phyloP scores from a whole-genome alignment of 2,113 vertebrate species.

The Phaetusa simplex region DNA sequence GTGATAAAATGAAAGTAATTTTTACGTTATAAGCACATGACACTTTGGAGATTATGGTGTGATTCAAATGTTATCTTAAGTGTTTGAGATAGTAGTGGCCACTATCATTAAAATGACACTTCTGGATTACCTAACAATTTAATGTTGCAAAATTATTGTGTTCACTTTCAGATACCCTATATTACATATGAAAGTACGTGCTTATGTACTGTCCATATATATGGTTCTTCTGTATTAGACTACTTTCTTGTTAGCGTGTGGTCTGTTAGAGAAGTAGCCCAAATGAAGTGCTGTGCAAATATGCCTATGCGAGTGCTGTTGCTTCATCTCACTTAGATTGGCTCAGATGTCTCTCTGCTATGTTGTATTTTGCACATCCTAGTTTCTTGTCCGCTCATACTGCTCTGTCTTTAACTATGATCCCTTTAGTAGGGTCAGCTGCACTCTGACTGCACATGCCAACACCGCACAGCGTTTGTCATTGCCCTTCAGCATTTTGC shows the following conservation, averaged over 20 bases:
- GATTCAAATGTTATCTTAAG: not conserved
- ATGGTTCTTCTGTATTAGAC: not conserved
- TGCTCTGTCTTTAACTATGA: not conserved
- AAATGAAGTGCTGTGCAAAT: not conserved
- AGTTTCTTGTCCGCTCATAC: not conserved
- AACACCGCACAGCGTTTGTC: not conserved
- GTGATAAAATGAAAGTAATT: not conserved
- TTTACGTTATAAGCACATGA: not conserved
- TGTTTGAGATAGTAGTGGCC: not conserved
- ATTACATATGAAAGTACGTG: not conserved
- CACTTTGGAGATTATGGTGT: not conserved
- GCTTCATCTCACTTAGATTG: not conserved
- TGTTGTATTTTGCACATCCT: not conserved
- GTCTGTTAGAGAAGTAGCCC: not conserved
- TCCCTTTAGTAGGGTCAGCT: not conserved
- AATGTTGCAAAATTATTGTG: not conserved
- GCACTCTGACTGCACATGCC: not conserved
- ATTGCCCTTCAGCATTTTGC: not conserved
- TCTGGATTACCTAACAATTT: not conserved
- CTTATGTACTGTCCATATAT: not conserved
- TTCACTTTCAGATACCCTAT: not conserved
- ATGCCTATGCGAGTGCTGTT: accelerated
- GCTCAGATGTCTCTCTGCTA: not conserved
- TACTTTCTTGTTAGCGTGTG: not conserved
- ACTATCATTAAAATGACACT: not conserved